A percentile compares a stretch with the other conserved stretches of the same genome.
phyloP scores from a whole-genome alignment of 2,113 vertebrate genomes.

The Cyprinodon tularosa region DNA sequence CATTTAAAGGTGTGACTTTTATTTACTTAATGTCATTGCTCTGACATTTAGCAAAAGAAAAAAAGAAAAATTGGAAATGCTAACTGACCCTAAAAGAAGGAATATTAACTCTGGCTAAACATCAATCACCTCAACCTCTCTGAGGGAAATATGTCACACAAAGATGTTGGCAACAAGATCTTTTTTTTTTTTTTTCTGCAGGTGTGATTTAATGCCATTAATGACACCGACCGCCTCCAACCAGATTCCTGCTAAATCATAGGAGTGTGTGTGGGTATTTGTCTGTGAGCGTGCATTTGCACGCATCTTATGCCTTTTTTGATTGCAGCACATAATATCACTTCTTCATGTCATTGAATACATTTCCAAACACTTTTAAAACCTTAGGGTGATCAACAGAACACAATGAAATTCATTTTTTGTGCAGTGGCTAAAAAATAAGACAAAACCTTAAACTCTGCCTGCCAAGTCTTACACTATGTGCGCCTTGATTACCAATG shows the following conservation, averaged over 20 bases:
- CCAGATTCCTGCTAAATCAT: background rate
- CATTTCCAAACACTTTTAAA: no score
- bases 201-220: conserved; percentile 2
- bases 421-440: background rate
- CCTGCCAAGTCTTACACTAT: background rate
- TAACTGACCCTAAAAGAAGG: no score
- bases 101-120: background rate
- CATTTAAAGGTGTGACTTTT: no score
- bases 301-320: background rate
- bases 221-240: background rate
- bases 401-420: background rate
- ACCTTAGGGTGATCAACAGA: background rate
- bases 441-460: background rate
- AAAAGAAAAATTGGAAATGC: no score
- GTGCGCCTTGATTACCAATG: background rate
- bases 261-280: background rate
- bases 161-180: background rate
- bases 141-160: background rate
- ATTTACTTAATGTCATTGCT: no score
- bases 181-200: conserved; percentile 1
- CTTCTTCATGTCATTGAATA: no score
- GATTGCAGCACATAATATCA: background rate
- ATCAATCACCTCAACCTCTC: background rate
- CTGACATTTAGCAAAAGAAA: no score
- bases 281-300: background rate